A percentile compares a stretch with the other conserved stretches of the same genome.
Conservation (phyloP, 2,888 invertebrate species). For the Galerucella nymphaeae region DNA sequence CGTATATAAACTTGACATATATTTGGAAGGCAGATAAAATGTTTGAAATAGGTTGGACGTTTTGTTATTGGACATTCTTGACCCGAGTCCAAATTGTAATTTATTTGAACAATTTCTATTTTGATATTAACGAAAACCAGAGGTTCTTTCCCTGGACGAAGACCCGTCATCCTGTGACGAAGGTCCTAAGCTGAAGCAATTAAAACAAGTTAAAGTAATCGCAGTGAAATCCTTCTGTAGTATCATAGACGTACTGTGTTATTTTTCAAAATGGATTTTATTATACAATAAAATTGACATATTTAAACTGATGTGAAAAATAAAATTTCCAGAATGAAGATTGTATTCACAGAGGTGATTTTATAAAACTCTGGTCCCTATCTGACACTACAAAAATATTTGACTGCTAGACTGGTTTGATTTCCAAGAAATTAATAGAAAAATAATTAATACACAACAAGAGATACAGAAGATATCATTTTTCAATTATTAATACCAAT, state of each 20-base stretch:
- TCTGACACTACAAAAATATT: no score
- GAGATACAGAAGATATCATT: no score
- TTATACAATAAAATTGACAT: no score
- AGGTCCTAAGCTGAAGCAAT: slow-evolving; percentile 47
- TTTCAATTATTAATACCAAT: no score
- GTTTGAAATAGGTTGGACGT: slow-evolving; percentile 29
- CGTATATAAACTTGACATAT: neutral
- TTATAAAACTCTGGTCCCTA: no score
- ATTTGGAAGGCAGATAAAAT: slow-evolving; percentile 11
- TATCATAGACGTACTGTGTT: neutral
- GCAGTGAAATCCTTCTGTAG: slow-evolving; percentile 49
- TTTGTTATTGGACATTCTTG: slow-evolving; percentile 23
- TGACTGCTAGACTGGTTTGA: no score
- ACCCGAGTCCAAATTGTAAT: slow-evolving; percentile 28
- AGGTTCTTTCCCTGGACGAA: slow-evolving; percentile 4
- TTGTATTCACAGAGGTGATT: no score
- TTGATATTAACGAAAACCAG: slow-evolving; percentile 29
- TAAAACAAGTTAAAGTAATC: slow-evolving; percentile 54
- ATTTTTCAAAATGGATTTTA: neutral
- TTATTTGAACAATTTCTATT: slow-evolving; percentile 29
- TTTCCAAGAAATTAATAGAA: no score
- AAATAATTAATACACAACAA: no score
- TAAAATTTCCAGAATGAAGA: no score
- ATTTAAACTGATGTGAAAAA: no score
- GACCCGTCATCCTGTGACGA: slow-evolving; percentile 30